phyloP scores from a whole-genome alignment of 2,888 invertebrate species.

The Aromia moschata region DNA sequence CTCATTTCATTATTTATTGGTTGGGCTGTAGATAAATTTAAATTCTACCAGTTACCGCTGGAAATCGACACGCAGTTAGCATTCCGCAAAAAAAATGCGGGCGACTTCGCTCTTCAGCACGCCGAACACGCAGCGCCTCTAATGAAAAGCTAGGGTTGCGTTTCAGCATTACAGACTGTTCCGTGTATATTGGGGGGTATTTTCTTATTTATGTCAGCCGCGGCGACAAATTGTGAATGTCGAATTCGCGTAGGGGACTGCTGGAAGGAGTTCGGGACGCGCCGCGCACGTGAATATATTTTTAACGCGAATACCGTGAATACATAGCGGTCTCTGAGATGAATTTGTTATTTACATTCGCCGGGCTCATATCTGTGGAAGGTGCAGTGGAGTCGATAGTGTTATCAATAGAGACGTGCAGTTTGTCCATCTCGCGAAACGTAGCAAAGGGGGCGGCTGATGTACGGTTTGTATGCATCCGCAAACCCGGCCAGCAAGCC shows the following conservation, averaged over 20 bases:
- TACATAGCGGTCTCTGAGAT: constrained; percentile 5
- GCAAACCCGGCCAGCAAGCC: no score
- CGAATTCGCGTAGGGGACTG: constrained; percentile 16
- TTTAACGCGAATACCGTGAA: not conserved
- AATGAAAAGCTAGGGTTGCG: not conserved
- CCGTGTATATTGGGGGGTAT: not conserved
- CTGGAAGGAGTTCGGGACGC: constrained; percentile 17
- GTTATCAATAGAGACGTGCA: no score
- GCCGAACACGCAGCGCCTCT: not conserved
- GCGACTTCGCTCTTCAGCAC: no score
- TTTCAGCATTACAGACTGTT: not conserved
- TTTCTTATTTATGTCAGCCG: constrained; percentile 4
- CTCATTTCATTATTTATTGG: no score
- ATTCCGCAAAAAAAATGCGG: no score
- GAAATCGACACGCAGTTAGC: no score
- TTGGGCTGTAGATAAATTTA: no score
- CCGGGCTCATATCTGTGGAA: not conserved
- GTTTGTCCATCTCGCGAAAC: no score
- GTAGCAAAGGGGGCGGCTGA: no score
- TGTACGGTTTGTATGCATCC: no score
- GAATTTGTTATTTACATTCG: constrained; percentile 18
- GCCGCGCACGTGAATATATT: constrained; percentile 13
- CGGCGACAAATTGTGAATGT: constrained; percentile 19
- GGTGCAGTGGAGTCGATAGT: constrained; percentile 10
- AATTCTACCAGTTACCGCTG: no score